Conservation (phyloP, 1,140 invertebrate genomes). For the Galleria mellonella region DNA sequence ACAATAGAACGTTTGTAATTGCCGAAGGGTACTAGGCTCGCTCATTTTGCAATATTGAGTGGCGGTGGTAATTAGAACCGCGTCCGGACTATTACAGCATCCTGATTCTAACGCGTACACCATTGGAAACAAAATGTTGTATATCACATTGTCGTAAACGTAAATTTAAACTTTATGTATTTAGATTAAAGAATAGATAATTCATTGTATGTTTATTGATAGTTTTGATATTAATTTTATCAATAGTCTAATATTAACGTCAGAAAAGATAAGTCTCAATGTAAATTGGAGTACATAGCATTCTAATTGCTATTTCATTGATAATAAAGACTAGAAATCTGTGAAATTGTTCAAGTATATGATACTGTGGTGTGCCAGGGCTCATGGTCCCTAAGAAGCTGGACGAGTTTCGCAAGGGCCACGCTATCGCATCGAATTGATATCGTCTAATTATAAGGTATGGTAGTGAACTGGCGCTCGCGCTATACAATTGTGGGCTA, state of each 20-base stretch:
- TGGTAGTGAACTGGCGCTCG: constrained; percentile 41
- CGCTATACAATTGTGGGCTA: constrained; percentile 36
- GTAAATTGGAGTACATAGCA: constrained; percentile 26
- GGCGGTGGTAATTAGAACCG: constrained; percentile 65
- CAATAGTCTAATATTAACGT: constrained; percentile 7
- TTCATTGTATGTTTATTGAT: constrained; percentile 5
- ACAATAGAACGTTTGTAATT: constrained; percentile 58
- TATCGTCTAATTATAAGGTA: constrained; percentile 71
- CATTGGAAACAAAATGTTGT: constrained; percentile 12
- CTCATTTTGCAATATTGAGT: constrained; percentile 68
- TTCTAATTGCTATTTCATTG: constrained; percentile 8
- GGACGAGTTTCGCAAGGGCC: constrained; percentile 64
- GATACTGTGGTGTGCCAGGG: constrained; percentile 16
- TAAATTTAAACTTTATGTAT: constrained; percentile 21
- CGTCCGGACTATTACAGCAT: constrained; percentile 67
- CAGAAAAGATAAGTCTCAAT: constrained; percentile 16
- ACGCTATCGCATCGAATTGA: constrained; percentile 69
- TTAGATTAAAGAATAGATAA: constrained; percentile 9
- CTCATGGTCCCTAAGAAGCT: constrained; percentile 63
- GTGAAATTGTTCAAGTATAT: constrained; percentile 11
- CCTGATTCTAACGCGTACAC: constrained; percentile 58
- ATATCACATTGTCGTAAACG: constrained; percentile 8
- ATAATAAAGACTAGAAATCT: constrained; percentile 9
- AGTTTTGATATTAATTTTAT: constrained; percentile 14
- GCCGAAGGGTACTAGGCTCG: constrained; percentile 61